phyloP scores from a whole-genome alignment of 2,113 vertebrate species.

The Eurystomus gularis region DNA sequence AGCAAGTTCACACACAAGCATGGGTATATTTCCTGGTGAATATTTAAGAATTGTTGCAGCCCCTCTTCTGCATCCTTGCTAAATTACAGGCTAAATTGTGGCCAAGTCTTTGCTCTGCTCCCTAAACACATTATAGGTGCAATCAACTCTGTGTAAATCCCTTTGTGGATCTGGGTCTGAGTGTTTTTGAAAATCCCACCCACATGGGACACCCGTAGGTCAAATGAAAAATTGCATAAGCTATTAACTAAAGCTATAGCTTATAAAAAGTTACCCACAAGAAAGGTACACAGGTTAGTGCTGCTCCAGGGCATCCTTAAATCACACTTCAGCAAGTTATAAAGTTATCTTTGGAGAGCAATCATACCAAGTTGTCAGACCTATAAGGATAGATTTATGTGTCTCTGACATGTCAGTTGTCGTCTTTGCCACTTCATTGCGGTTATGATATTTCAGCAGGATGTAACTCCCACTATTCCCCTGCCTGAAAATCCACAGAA shows the following conservation, averaged over 20 bases:
- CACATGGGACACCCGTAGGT: slow-evolving; percentile 62
- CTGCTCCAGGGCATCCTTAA: slow-evolving; percentile 66
- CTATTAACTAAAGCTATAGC: slow-evolving; percentile 54
- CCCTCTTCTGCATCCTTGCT: not conserved
- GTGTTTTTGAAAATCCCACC: slow-evolving; percentile 57
- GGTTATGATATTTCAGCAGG: slow-evolving; percentile 45
- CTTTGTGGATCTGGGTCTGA: not conserved
- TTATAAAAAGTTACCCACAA: slow-evolving; percentile 64
- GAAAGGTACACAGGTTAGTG: slow-evolving; percentile 59
- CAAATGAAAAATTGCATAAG: slow-evolving; percentile 60
- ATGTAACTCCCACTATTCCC: slow-evolving; percentile 20
- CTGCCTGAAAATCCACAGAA: slow-evolving; percentile 12
- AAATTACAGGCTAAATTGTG: not conserved
- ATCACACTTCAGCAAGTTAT: slow-evolving; percentile 70
- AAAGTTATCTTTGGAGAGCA: slow-evolving; percentile 73
- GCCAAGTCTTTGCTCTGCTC: not conserved
- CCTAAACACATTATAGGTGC: not conserved
- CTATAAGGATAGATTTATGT: slow-evolving; percentile 18
- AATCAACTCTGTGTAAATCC: slow-evolving; percentile 1
- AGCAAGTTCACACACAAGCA: not conserved
- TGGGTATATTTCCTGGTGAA: not conserved
- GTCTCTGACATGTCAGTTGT: slow-evolving; percentile 57
- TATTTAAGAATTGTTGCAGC: not conserved
- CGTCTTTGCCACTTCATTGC: slow-evolving; percentile 56
- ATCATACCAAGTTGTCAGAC: slow-evolving; percentile 67